Base-by-base conservation (phyloP, 2,797 vertebrate species). In the Lutjanus argentimaculatus region DNA sequence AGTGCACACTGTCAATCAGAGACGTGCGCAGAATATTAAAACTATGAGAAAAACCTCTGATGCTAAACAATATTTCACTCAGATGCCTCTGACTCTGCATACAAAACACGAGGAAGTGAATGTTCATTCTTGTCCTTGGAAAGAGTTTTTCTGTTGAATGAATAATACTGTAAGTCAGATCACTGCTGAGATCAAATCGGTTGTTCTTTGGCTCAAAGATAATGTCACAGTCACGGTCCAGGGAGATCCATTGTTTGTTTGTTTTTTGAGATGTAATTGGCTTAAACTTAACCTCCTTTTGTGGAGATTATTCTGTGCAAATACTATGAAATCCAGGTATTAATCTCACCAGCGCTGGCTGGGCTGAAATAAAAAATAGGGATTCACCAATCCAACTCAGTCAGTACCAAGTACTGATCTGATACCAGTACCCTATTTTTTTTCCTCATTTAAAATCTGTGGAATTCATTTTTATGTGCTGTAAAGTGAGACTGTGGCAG, bases 281-380 rank as follows among this genome's bases (percentile, higher is more conserved):
- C 17, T 70, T 67, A 15, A 70, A 73, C n/a, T 16, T 57, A 43
- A 16, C 22, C 25, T 52, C 36, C 21, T 48, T 72, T 17, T 14
- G 1, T 25, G 11, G 63, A 70, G 15, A 15, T 59, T 68, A 11
- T 67, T 83, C 30, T 51, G 13, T 77, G 58, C 63, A 82, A 79
- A 75, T 72, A 68, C 67, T 73, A 36, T 79, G 5, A 67, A 71
- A 76, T 75, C 78, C 63, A 67, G 72, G 65, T 75, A n/a, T 78
- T 67, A 70, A 61, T 83, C 42, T 73, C 56, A 64, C 46, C 8
- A 25, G 25, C 45, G 40, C 63, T 62, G 40, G 42, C 48, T 48
- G 46, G 46, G 25, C 22, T 72, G 8, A 68, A 43, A 21, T 57
- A 56, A 19, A 79, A 67, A 80, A 75, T 2, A 30, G 45, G 14